These are phyloP conservation scores for Ceratotherium simum DNA, from an alignment of 2,113 vertebrate species.

Conservation along the genomic window DNA sequence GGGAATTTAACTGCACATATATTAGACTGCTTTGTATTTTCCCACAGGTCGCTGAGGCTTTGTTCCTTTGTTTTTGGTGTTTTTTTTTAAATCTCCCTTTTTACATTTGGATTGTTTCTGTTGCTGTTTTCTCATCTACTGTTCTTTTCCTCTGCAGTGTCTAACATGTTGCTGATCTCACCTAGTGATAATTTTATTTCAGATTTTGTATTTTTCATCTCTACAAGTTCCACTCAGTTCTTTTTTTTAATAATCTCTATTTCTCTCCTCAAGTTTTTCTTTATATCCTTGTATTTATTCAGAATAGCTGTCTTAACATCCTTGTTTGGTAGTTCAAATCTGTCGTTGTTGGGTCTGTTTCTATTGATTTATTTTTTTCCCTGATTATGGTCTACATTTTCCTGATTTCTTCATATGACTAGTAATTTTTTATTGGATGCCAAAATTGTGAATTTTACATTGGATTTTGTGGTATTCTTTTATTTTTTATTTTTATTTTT, in stretches of 20 bases:
- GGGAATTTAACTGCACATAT: background rate
- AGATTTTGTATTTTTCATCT: background rate
- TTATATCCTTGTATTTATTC: background rate
- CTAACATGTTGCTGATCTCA: background rate
- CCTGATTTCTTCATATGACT: background rate
- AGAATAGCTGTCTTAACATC: background rate
- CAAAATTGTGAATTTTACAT: background rate
- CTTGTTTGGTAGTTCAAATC: background rate
- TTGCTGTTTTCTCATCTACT: background rate
- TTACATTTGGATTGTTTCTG: background rate
- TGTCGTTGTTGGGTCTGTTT: background rate
- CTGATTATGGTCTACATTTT: background rate
- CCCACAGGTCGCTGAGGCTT: background rate
- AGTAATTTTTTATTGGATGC: background rate
- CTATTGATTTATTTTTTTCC: background rate
- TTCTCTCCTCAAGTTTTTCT: background rate
- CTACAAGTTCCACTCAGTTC: background rate
- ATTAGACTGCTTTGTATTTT: background rate
- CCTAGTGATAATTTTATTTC: background rate
- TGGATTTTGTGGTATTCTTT: background rate
- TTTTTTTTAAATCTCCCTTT: background rate
- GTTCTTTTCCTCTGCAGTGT: background rate
- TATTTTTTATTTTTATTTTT: no score
- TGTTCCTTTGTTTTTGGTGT: background rate
- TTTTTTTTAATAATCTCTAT: background rate